Conservation (phyloP, 2,888 invertebrate genomes). For the Dryobota labecula region DNA sequence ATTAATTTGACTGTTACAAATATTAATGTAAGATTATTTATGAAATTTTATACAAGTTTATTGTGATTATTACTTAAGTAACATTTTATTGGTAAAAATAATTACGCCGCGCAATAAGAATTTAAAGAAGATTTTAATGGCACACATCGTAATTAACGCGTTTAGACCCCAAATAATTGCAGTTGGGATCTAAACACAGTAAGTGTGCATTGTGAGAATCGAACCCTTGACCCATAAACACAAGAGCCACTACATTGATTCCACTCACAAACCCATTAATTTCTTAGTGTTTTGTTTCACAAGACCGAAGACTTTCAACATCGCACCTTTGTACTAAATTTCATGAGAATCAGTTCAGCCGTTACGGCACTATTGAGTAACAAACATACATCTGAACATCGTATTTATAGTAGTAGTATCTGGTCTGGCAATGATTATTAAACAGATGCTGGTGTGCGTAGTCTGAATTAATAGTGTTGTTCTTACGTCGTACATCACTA, state of each 20-base stretch:
- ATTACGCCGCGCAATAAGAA: neutral
- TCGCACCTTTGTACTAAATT: slow-evolving; percentile 32
- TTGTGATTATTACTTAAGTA: no score
- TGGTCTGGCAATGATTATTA: slow-evolving; percentile 57
- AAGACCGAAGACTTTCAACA: slow-evolving; percentile 27
- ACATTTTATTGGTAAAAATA: neutral
- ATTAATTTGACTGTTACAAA: no score
- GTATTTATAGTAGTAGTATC: slow-evolving; percentile 53
- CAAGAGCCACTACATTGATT: neutral
- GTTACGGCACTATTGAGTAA: slow-evolving; percentile 50
- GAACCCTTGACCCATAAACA: slow-evolving; percentile 7
- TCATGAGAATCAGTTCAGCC: slow-evolving; percentile 39
- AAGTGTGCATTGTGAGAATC: neutral
- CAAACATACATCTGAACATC: slow-evolving; percentile 33
- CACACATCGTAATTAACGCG: neutral
- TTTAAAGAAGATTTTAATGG: neutral
- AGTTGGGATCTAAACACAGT: neutral
- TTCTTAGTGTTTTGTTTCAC: slow-evolving; percentile 9
- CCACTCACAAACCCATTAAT: slow-evolving; percentile 13
- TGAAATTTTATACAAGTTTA: no score
- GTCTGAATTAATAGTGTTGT: slow-evolving; percentile 53
- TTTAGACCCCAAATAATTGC: neutral
- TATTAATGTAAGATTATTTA: no score
- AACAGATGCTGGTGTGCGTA: slow-evolving; percentile 57
- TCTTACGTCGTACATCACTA: slow-evolving; percentile 53